Conservation (phyloP, 2,888 invertebrate genomes). For the Polydrusus tereticollis region DNA sequence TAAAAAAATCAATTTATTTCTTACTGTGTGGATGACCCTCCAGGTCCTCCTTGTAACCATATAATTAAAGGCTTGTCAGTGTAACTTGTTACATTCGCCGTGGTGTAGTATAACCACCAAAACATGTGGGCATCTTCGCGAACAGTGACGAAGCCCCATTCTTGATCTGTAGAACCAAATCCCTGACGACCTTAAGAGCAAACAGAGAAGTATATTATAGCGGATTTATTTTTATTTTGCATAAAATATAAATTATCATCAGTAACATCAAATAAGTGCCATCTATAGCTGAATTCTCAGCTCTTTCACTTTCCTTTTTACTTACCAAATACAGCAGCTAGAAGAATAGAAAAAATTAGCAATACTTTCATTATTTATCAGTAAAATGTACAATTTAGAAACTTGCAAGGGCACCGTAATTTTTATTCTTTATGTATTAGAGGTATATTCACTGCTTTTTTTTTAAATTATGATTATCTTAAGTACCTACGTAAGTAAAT, state of each 20-base stretch:
- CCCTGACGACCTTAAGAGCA: slow-evolving; percentile 25
- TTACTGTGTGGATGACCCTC: slow-evolving; percentile 42
- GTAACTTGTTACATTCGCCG: slow-evolving; percentile 69
- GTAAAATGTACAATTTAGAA: neutral
- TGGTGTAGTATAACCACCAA: slow-evolving; percentile 82
- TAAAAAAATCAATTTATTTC: neutral
- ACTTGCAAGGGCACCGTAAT: too few species aligned
- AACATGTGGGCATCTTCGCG: slow-evolving; percentile 72
- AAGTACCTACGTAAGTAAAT: too few species aligned
- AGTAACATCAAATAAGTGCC: too few species aligned
- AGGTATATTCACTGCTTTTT: too few species aligned
- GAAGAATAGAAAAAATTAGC: neutral
- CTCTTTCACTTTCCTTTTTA: too few species aligned
- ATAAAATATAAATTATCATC: too few species aligned
- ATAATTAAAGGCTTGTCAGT: slow-evolving; percentile 82
- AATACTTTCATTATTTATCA: neutral
- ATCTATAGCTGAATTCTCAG: too few species aligned
- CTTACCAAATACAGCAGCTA: neutral
- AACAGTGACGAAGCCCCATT: slow-evolving; percentile 73
- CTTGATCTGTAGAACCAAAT: slow-evolving; percentile 62
- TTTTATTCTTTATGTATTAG: neutral
- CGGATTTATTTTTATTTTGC: neutral
- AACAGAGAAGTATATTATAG: neutral
- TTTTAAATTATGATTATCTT: neutral
- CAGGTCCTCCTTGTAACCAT: slow-evolving; percentile 79